Base-by-base conservation (phyloP, 2,797 vertebrate genomes). In the Sus cebifrons region DNA sequence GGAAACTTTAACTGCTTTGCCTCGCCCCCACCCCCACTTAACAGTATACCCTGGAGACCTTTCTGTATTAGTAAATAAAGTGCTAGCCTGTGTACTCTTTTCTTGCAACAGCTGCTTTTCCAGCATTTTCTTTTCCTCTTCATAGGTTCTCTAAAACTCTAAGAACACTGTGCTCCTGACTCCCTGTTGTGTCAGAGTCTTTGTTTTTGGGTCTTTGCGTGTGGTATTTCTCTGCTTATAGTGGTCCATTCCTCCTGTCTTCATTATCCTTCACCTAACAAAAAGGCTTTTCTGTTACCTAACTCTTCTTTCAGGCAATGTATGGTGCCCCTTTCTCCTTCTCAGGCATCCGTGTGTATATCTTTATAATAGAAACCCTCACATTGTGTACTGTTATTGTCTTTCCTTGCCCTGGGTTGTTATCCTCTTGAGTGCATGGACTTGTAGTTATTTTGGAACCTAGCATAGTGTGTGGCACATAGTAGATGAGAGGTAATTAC, bases 391-490 rank as follows among this genome's bases (percentile, higher is more conserved):
- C 40, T 85, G 6, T 77, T 68, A 2, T 94, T 88, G 44, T 87
- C 4, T 82, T 91, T 91, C 10, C 21, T 84, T 85, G 52, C 20
- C 21, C 27, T 49, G 40, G 64, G 73, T 74, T 44, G 68, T 89
- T 96, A 81, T 5, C 36, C 85, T 83, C 67, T 77, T 67, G 16
- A 89, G 23, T 40, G 29, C 18, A 65, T 44, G 23, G 56, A 75
- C 27, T 86, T 95, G 13, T 0, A 32, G n/a, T 86, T 89, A 75
- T 10, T 95, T 89, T 96, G 79, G 73, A 84, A 78, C 18, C 58
- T 78, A 56, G 56, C 36, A 60, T 60, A 54, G 52, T 84, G 21
- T 87, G 78, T 32, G 56, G 58, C 32, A 75, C 60, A 68, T 75
- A 85, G 79, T 62, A 78, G 56, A 21, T 78, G 67, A 32, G 87